Evolutionary conservation across 2,113 vertebrate genomes (phyloP), one percentile per base, ranked within the genome.

Genomic region (Alethe diademata): DNA sequence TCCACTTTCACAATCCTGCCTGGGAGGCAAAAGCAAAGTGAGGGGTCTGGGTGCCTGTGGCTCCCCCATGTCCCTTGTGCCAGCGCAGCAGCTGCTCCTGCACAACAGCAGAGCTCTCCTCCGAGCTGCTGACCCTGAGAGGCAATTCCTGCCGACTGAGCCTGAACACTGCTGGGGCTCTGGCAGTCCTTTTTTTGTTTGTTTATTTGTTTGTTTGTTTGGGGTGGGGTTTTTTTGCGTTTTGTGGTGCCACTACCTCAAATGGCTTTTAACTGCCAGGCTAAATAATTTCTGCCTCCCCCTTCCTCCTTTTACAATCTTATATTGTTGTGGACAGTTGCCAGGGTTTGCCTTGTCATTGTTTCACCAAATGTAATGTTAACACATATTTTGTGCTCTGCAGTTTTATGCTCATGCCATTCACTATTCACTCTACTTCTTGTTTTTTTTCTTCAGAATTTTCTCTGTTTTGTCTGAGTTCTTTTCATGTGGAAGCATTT

Each of bases 61-160:
- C 61, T 87, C 20, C 64, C 0, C 0, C 56, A 28, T 9, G 22
- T 81, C 58, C 47, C 57, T 11, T 14, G 62, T 25, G 36, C 54
- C 40, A n/a, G 61, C 0, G 0, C 67, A 47, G 87, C 93, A 92
- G 91, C 83, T 87, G 79, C 14, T 60, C 51, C 61, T 12, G 58
- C 75, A 18, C 95, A 8, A 15, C 74, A 12, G 86, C 73, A 81
- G 40, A 58, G 25, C 57, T 62, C 65, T 62, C 69, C 78, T 92
- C 60, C 0, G 2, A 60, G 72, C 8, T 0, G 42, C 50, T 85
- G 94, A 93, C 74, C 90, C 88, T 56, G 66, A 56, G 79, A 75
- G 53, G 62, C 8, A 2, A 56, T 58, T 95, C 95, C 92, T 95
- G 91, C 29, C 78, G 88, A 88, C 74, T 88, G 92, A 94, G 60